Evolutionary conservation across 2,888 invertebrate species (phyloP), one percentile per base, ranked within the genome.

Genomic region (Plebejus melissa): DNA sequence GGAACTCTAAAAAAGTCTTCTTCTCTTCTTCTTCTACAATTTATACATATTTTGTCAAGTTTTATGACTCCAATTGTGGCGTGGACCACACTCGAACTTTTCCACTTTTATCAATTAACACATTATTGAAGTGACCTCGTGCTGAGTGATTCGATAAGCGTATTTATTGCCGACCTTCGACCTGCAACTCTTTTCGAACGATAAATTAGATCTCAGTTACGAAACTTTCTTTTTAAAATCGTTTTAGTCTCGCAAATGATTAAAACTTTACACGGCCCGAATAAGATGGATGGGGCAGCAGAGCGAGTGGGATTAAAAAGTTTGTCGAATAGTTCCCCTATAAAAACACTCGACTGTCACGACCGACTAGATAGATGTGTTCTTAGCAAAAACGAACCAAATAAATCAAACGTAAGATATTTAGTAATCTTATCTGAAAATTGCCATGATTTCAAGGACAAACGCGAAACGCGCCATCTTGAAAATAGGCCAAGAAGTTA

Each of bases 101-200:
- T 16, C 13, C 13, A 32, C 13, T 65, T 60, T 60, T 65, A 65
- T 65, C 65, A 65, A 65, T 65, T 65, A 65, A 65, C 65, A 36
- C 65, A 36, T 36, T 32, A 65, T 4, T 36, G 2, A 32, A 36
- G 65, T 41, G 71, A 71, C 71, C 46, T 41, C 46, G 71, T 22
- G 71, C 71, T 71, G 46, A 71, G 46, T 71, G 28, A 46, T 71
- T 41, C 22, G 57, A 57, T 74, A 74, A 74, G 41, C n/a, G 58
- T 74, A 57, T 74, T 58, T 41, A 58, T 38, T 46, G 46, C 71
- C 36, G 22, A 71, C 46, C 71, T 46, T 71, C 46, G 71, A 71
- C 46, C 71, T 22, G 22, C 41, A 46, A 71, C 41, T 71, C 71
- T 71, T 41, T 70, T 65, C 13, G 13, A 32, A 28, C 22, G 65